Evolutionary conservation across 1,140 invertebrate species (phyloP).

Genomic region (Saccostrea echinata): DNA sequence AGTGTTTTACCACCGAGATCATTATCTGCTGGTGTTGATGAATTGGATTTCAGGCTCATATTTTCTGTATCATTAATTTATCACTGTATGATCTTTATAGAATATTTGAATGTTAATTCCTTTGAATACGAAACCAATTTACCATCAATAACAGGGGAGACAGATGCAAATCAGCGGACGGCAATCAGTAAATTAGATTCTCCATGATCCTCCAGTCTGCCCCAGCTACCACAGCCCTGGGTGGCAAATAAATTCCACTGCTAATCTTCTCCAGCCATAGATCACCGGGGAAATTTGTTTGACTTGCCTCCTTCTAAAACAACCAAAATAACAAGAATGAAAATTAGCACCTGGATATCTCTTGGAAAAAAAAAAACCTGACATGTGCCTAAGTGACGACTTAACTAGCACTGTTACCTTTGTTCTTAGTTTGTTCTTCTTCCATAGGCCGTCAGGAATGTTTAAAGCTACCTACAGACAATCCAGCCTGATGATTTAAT

Average conservation of each 20-base stretch:
- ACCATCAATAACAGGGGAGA: neutral
- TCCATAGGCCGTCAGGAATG: too few species aligned
- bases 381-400: too few species aligned
- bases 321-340: neutral
- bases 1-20: too few species aligned
- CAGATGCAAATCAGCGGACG: neutral
- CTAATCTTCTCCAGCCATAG: neutral
- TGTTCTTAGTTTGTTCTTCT: too few species aligned
- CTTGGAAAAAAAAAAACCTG: neutral
- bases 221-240: neutral
- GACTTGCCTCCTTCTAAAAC: conserved; percentile 20
- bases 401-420: too few species aligned
- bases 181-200: conserved; percentile 14
- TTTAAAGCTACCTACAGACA: too few species aligned
- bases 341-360: neutral
- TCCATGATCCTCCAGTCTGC: neutral
- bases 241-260: neutral
- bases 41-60: neutral
- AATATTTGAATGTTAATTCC: neutral
- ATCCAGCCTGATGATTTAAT: too few species aligned
- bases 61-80: neutral
- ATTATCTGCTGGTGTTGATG: neutral
- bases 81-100: neutral
- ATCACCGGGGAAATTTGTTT: neutral
- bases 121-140: conserved; percentile 6